Conservation (phyloP, 2,888 invertebrate genomes). For the Sicus ferrugineus region DNA sequence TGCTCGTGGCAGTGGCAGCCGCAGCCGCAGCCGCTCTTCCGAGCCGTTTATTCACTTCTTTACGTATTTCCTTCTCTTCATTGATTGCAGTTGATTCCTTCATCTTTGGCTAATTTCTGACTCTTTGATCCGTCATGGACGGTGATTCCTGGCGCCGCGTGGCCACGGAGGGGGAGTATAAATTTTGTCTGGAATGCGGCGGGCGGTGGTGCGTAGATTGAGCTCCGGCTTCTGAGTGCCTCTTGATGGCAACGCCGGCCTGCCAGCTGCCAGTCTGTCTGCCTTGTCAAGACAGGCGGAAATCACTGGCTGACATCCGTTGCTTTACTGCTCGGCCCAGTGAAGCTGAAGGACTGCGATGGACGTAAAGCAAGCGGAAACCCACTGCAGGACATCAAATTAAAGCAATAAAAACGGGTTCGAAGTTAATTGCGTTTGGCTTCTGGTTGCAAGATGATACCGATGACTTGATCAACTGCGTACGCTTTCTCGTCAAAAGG, state of each 20-base stretch:
- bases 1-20: background rate
- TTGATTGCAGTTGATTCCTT: conserved; percentile 13
- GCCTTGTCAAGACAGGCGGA: conserved; percentile 15
- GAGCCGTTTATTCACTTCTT: conserved; percentile 32
- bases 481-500: too few species aligned
- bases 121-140: too few species aligned
- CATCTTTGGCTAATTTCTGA: background rate
- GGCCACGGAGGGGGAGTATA: background rate
- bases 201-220: background rate
- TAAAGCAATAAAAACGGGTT: conserved; percentile 29
- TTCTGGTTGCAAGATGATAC: too few species aligned
- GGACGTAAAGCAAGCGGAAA: background rate
- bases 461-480: too few species aligned
- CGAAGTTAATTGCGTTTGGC: conserved; percentile 1
- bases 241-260: background rate
- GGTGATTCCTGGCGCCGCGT: too few species aligned
- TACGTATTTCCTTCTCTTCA: conserved; percentile 24
- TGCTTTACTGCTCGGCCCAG: too few species aligned
- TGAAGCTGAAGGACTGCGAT: too few species aligned
- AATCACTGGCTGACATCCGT: conserved; percentile 28
- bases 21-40: background rate
- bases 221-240: background rate
- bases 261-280: background rate
- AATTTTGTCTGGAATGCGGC: background rate
- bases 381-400: conserved; percentile 24